Conservation (phyloP, 2,113 vertebrate genomes). For the Gadus chalcogrammus region DNA sequence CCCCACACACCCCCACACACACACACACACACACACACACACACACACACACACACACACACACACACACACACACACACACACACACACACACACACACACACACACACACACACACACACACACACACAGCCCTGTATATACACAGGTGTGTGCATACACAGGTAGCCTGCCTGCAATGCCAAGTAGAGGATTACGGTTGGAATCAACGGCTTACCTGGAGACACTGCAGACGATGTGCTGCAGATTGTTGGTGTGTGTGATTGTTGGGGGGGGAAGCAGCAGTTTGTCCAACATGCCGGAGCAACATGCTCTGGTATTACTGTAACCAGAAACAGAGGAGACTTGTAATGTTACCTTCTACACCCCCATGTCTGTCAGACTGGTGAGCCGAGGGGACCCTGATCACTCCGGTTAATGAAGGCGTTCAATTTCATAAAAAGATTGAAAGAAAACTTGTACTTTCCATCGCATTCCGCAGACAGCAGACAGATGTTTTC, state of each 20-base stretch:
- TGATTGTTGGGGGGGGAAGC: constrained; percentile 4
- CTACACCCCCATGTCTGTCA: too few relatives aligned
- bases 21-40: constrained; percentile 2
- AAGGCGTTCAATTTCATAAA: too few relatives aligned
- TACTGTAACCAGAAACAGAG: too few relatives aligned
- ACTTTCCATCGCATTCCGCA: too few relatives aligned
- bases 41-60: constrained; percentile 3
- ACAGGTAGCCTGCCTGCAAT: constrained; percentile 44
- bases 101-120: background rate
- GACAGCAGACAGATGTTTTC: too few relatives aligned
- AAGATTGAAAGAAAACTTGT: too few relatives aligned
- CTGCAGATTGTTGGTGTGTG: constrained; percentile 27
- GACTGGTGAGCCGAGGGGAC: too few relatives aligned
- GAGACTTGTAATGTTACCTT: too few relatives aligned
- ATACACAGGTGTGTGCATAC: background rate
- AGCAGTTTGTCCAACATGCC: too few relatives aligned
- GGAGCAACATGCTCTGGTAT: too few relatives aligned
- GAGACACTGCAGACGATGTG: constrained; percentile 38
- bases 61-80: background rate
- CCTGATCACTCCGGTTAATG: too few relatives aligned
- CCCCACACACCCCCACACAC: background rate
- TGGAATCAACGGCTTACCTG: constrained; percentile 49
- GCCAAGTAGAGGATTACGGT: constrained; percentile 52
- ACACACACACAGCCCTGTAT: background rate
- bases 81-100: background rate